These are phyloP conservation scores for Ptychodera flava DNA, from an alignment of 35 echinoderm and acorn worm species.

Conservation along the genomic window DNA sequence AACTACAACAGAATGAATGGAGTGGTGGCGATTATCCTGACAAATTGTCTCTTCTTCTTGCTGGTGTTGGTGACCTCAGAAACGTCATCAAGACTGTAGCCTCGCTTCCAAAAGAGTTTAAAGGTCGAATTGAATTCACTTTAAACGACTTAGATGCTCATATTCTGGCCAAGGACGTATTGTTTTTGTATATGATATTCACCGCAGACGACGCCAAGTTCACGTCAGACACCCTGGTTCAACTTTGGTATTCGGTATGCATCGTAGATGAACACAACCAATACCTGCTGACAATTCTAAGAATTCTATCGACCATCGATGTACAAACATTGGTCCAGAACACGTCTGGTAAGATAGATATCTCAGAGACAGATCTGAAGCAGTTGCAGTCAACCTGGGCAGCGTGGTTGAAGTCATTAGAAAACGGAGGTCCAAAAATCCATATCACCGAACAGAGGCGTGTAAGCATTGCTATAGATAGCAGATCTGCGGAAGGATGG, in stretches of 20 bases:
- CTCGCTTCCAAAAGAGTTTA: constrained; percentile 37
- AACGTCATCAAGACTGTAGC: constrained; percentile 40
- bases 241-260: not conserved
- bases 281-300: not conserved
- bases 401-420: not conserved
- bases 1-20: constrained; percentile 40
- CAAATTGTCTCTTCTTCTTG: constrained; percentile 13
- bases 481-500: not conserved
- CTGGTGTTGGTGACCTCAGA: constrained; percentile 46
- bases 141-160: constrained; percentile 51
- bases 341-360: not conserved
- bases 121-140: constrained; percentile 34
- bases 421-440: not conserved
- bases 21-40: not conserved
- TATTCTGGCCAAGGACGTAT: constrained; percentile 45
- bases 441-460: not conserved
- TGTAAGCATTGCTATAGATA: not conserved
- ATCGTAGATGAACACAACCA: not conserved
- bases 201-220: not conserved
- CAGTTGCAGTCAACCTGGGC: not conserved
- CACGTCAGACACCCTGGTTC: not conserved
- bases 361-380: not conserved
- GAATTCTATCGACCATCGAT: not conserved
- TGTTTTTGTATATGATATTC: constrained; percentile 58
- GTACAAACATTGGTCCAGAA: not conserved